Evolutionary conservation across 1,140 invertebrate genomes (phyloP), one percentile per base, ranked within the genome.

Genomic region (Euwallacea fornicatus): DNA sequence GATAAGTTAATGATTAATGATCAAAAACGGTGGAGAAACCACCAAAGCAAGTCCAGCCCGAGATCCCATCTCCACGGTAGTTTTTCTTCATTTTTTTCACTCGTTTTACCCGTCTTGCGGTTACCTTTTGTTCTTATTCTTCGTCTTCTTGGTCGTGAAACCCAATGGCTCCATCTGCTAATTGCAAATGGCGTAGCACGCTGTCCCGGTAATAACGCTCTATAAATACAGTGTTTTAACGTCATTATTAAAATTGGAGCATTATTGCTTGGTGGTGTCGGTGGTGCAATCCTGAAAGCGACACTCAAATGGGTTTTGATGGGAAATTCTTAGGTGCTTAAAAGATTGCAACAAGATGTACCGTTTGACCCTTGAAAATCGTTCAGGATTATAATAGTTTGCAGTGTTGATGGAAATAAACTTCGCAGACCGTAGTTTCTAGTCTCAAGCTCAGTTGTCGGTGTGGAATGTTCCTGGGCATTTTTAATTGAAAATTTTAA

Each of bases 101-200:
- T 33, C 21, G 21, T 33, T 33, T 33, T 33, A 33, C 21, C 21
- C 21, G 21, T 33, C 21, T 4, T 33, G 21, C 21, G 21, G 21
- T 33, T 33, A 33, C 21, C 7, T 55, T 66, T 66, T 66, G n/a
- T 21, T 16, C 62, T 33, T 44, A 55, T 67, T 61, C 62, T 56
- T 74, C 62, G 67, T 72, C 13, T 61, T 62, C 33, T 47, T 68
- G 59, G 63, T 70, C 46, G 13, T 33, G 62, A 13, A 50, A 50
- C 33, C 11, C 59, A 70, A 70, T 46, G 59, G 60, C 68, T 66
- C 73, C 72, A 75, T 75, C 70, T 74, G 73, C 68, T 75, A 75
- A 75, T 75, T 75, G 71, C 74, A 75, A 75, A 75, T 75, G 74
- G 74, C 74, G 74, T 73, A 62, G 59, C 64, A 59, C 68, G 53